These are phyloP conservation scores for Hyposoter didymator DNA, from an alignment of 2,888 invertebrate genomes.

Conservation along the genomic window DNA sequence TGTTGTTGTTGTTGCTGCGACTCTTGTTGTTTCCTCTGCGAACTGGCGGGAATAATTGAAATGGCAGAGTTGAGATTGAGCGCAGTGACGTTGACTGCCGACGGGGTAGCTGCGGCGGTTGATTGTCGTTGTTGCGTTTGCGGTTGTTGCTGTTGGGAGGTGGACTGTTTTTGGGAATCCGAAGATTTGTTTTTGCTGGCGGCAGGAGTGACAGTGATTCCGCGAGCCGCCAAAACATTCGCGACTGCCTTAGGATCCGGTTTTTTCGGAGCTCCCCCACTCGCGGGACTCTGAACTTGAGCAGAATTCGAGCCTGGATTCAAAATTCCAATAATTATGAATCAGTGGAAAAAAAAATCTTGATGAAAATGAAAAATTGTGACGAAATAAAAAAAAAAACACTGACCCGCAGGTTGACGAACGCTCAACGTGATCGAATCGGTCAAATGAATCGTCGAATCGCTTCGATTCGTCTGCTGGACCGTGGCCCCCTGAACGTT, in stretches of 20 bases:
- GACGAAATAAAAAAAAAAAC: background rate
- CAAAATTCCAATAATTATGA: background rate
- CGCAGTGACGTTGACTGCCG: conserved; percentile 80
- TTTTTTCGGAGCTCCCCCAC: conserved; percentile 84
- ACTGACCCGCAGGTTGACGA: conserved; percentile 82
- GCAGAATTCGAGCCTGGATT: conserved; percentile 82
- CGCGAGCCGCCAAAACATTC: conserved; percentile 90
- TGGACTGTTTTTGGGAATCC: conserved; percentile 79
- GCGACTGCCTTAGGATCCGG: conserved; percentile 91
- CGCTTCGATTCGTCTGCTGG: conserved; percentile 79
- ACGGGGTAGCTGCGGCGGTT: conserved; percentile 83
- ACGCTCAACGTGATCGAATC: conserved; percentile 90
- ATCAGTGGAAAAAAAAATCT: conserved; percentile 69
- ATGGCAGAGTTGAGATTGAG: conserved; percentile 87
- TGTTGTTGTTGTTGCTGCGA: conserved; percentile 76
- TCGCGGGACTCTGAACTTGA: conserved; percentile 78
- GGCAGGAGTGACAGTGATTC: conserved; percentile 91
- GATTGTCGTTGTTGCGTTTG: conserved; percentile 67
- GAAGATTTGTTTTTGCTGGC: conserved; percentile 84
- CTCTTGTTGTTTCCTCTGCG: conserved; percentile 83
- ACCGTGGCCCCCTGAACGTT: conserved; percentile 88
- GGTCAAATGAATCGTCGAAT: conserved; percentile 88
- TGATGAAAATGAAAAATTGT: background rate
- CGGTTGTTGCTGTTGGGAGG: conserved; percentile 71
- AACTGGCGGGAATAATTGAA: conserved; percentile 86